These are phyloP conservation scores for Hesperia comma DNA, from an alignment of 2,888 invertebrate species.

Conservation along the genomic window DNA sequence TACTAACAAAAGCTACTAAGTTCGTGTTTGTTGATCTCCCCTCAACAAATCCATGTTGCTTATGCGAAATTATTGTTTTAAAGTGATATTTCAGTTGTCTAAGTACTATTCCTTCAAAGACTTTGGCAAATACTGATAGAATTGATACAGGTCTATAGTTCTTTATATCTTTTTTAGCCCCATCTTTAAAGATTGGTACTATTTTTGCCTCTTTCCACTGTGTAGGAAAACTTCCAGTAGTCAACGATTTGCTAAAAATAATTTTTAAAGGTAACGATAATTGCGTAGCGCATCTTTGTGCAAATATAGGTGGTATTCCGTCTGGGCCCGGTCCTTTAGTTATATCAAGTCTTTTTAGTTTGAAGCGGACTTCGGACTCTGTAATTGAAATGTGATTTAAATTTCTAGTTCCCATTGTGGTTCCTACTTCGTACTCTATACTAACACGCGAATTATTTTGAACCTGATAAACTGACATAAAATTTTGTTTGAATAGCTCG, in stretches of 20 bases:
- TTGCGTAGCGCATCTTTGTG: neutral
- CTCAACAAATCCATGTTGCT: slow-evolving; percentile 3
- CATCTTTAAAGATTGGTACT: neutral
- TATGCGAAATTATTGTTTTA: neutral
- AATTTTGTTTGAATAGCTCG: neutral
- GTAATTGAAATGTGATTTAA: neutral
- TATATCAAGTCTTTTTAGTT: neutral
- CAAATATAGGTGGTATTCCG: slow-evolving; percentile 4
- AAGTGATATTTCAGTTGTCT: neutral
- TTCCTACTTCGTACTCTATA: no score
- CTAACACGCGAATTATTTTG: no score
- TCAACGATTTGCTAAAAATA: neutral
- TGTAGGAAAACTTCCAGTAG: neutral
- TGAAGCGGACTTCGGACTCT: neutral
- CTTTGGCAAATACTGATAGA: neutral
- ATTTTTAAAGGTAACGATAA: neutral
- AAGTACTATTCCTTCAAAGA: neutral
- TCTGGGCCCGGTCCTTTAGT: slow-evolving; percentile 2
- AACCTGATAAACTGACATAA: neutral
- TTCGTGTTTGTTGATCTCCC: neutral
- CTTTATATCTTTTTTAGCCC: neutral
- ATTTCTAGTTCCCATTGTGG: no score
- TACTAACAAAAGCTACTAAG: neutral
- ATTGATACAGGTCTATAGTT: neutral
- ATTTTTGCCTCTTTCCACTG: neutral